Evolutionary conservation across 2,888 invertebrate species (phyloP).

Genomic region (Rhamnusium bicolor): DNA sequence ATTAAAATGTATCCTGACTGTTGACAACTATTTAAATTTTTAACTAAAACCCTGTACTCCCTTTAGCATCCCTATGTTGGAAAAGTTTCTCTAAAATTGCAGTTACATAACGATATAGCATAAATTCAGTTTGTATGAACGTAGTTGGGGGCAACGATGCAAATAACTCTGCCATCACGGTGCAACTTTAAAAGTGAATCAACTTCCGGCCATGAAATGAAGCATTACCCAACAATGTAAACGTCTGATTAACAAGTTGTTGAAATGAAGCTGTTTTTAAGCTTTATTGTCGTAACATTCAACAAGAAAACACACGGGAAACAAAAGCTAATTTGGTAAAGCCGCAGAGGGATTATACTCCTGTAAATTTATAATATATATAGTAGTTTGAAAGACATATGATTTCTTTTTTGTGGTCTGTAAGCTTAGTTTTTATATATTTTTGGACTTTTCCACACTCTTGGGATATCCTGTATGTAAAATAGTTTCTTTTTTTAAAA

Average conservation of each 20-base stretch:
- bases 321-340: neutral
- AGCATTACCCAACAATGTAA: slow-evolving; percentile 25
- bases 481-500: too few species aligned
- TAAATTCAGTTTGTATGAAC: neutral
- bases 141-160: neutral
- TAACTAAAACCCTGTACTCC: too few species aligned
- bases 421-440: too few species aligned
- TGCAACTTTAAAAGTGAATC: neutral
- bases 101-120: neutral
- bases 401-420: too few species aligned
- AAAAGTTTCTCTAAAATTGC: too few species aligned
- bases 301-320: slow-evolving; percentile 6
- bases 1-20: too few species aligned
- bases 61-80: neutral
- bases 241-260: slow-evolving; percentile 23
- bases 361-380: too few species aligned
- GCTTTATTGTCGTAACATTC: slow-evolving; percentile 6
- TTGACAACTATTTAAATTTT: too few species aligned
- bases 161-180: neutral
- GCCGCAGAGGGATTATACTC: neutral
- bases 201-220: slow-evolving; percentile 7
- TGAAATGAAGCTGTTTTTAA: slow-evolving; percentile 12
- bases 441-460: too few species aligned
- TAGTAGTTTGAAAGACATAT: too few species aligned
- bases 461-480: too few species aligned